These are phyloP conservation scores for Hemicordylus capensis DNA, from an alignment of 2,113 vertebrate species.

Conservation along the genomic window DNA sequence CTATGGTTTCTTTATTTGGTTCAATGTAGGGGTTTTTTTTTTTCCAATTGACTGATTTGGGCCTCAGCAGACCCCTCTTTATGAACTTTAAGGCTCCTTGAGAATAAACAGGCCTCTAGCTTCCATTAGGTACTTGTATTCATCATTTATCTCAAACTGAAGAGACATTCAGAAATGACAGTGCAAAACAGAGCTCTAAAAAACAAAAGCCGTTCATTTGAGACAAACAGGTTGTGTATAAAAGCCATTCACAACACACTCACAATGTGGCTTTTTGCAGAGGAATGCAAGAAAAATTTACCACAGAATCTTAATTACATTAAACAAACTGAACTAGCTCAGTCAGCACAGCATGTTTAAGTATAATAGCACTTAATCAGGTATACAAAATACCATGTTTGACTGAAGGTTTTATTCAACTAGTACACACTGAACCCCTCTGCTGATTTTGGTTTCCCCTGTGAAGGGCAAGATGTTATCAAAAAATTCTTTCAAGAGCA, in stretches of 20 bases:
- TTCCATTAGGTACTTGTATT: slow-evolving; percentile 70
- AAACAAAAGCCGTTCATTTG: slow-evolving; percentile 72
- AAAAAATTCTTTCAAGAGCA: slow-evolving; percentile 42
- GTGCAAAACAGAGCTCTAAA: slow-evolving; percentile 56
- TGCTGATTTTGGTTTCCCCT: slow-evolving; percentile 10
- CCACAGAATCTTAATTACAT: slow-evolving; percentile 72
- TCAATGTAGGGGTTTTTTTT: slow-evolving; percentile 51
- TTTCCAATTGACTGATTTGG: slow-evolving; percentile 68
- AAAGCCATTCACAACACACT: slow-evolving; percentile 56
- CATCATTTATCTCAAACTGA: slow-evolving; percentile 70
- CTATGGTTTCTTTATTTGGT: slow-evolving; percentile 76
- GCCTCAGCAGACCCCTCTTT: slow-evolving; percentile 69
- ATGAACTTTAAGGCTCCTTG: slow-evolving; percentile 72
- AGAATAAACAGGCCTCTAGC: slow-evolving; percentile 75
- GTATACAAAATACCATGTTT: slow-evolving; percentile 45
- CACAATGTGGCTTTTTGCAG: slow-evolving; percentile 55
- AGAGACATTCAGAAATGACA: slow-evolving; percentile 74
- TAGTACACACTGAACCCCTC: not conserved
- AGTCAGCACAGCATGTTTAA: slow-evolving; percentile 54
- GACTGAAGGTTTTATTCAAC: slow-evolving; percentile 34
- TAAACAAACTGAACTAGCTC: slow-evolving; percentile 60
- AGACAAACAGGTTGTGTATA: slow-evolving; percentile 68
- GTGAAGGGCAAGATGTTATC: not conserved
- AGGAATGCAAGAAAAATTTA: slow-evolving; percentile 46
- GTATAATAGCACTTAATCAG: slow-evolving; percentile 61